Evolutionary conservation across 1,140 invertebrate genomes (phyloP).

Genomic region (Neodiprion lecontei): DNA sequence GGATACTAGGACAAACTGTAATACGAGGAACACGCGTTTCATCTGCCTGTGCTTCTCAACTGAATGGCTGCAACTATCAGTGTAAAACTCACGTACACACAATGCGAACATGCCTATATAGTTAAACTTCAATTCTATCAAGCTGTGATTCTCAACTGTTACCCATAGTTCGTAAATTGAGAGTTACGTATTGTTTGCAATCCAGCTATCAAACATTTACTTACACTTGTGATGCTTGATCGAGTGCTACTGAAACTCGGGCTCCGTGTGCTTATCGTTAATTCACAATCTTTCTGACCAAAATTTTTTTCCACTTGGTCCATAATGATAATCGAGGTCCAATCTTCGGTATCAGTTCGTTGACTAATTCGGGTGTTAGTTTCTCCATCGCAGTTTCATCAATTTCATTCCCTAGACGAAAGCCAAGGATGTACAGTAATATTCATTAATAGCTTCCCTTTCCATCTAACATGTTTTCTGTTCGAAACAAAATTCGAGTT

Average conservation of each 20-base stretch:
- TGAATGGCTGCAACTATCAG: too few relatives aligned
- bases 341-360: conserved; percentile 14
- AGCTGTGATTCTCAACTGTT: too few relatives aligned
- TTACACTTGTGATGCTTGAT: not conserved
- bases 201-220: not conserved
- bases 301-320: conserved; percentile 11
- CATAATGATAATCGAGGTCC: conserved; percentile 1
- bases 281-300: not conserved
- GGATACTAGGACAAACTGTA: too few relatives aligned
- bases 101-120: too few relatives aligned
- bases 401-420: not conserved
- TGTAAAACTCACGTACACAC: too few relatives aligned
- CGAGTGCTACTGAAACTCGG: not conserved
- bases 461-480: too few relatives aligned
- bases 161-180: not conserved
- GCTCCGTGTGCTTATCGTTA: not conserved
- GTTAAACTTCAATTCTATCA: too few relatives aligned
- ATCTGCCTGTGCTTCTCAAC: too few relatives aligned
- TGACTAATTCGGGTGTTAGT: conserved; percentile 2
- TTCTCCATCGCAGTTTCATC: not conserved
- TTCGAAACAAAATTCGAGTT: too few relatives aligned
- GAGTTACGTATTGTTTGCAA: not conserved
- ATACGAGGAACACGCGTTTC: too few relatives aligned
- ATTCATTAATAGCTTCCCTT: too few relatives aligned
- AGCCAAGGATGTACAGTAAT: not conserved